A percentile compares a stretch with the other conserved stretches of the same genome.
Conservation (phyloP, 1,140 invertebrate genomes). For the Listronotus bonariensis region DNA sequence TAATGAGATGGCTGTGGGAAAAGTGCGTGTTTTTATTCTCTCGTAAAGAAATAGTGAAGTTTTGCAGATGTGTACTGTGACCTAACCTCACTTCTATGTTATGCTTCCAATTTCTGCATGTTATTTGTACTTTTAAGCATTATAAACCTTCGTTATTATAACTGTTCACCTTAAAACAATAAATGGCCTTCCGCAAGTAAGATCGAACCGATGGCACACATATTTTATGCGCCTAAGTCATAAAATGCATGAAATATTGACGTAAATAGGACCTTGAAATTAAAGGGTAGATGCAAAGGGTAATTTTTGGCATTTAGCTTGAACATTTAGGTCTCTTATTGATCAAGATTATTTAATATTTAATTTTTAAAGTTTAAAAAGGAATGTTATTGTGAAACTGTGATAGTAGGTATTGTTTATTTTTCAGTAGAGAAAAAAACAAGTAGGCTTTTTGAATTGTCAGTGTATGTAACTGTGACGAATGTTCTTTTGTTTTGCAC, state of each 20-base stretch:
- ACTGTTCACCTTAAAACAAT: background rate
- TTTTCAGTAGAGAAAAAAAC: no score
- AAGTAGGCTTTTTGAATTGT: no score
- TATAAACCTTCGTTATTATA: background rate
- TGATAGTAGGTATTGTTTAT: no score
- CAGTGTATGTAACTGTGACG: no score
- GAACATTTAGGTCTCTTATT: conserved; percentile 3
- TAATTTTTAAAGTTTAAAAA: no score
- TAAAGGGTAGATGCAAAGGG: conserved; percentile 7
- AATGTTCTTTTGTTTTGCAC: no score
- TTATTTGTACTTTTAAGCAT: background rate
- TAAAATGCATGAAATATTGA: conserved; percentile 12
- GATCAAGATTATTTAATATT: background rate
- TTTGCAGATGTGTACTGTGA: background rate
- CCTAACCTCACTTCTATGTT: conserved; percentile 29
- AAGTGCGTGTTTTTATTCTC: conserved; percentile 25
- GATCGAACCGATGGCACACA: background rate
- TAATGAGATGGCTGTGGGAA: conserved; percentile 31
- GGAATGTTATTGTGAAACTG: no score
- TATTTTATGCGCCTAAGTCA: background rate
- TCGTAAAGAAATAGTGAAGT: conserved; percentile 5
- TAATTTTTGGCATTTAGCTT: conserved; percentile 13
- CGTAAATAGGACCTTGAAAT: conserved; percentile 12
- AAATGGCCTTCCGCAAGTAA: background rate
- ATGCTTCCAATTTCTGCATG: conserved; percentile 6